A percentile compares a stretch with the other conserved stretches of the same genome.
These are phyloP conservation scores for pig (Sus scrofa) DNA, from an alignment of 2,113 vertebrate genomes.

Conservation along the genomic window DNA sequence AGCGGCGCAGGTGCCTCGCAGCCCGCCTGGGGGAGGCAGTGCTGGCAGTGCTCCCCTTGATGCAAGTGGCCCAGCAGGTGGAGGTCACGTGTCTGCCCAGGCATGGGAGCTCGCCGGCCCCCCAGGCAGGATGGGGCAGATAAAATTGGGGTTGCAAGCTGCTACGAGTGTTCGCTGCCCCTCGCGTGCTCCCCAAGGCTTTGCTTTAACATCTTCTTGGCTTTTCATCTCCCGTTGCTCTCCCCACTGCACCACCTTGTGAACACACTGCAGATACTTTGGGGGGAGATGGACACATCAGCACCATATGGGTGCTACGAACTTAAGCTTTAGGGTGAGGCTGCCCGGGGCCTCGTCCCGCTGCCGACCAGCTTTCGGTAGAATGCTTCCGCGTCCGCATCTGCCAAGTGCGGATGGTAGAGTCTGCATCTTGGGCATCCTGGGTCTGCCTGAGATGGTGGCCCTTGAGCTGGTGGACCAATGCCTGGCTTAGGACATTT, in stretches of 20 bases:
- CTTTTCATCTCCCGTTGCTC: not conserved
- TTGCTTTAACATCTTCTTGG: fast-evolving
- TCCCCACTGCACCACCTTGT: not conserved
- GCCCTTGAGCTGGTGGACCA: not conserved
- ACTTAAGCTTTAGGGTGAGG: not conserved
- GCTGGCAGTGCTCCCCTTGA: not conserved
- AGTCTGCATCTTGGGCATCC: not conserved
- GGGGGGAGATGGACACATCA: not conserved
- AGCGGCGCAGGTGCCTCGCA: fast-evolving
- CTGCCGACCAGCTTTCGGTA: not conserved
- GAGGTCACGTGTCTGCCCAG: fast-evolving
- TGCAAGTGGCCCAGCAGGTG: fast-evolving
- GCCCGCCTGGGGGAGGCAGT: not conserved
- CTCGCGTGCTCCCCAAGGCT: fast-evolving
- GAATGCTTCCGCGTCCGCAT: not conserved
- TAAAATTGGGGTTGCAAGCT: not conserved
- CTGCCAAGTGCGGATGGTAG: not conserved
- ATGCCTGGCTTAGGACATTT: fast-evolving
- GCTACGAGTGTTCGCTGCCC: fast-evolving
- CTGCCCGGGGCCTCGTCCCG: not conserved
- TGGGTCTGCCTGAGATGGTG: fast-evolving
- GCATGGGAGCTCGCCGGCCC: not conserved
- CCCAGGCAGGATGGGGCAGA: fast-evolving
- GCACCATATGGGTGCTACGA: not conserved
- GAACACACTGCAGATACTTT: no score